Evolutionary conservation across 2,797 vertebrate genomes (phyloP).

Genomic region (Crenichthys baileyi): DNA sequence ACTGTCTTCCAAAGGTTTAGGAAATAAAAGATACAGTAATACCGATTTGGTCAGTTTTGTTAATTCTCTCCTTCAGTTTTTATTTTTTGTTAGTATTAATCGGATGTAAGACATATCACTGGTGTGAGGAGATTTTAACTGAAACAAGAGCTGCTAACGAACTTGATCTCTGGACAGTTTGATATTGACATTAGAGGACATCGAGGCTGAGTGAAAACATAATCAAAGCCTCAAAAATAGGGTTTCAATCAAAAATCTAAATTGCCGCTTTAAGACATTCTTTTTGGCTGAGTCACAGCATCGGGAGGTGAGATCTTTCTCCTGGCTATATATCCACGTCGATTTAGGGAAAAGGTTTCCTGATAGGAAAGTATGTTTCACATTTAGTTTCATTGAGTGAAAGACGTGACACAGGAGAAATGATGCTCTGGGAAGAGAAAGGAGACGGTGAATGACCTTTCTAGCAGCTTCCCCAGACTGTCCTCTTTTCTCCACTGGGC

Average conservation of each 20-base stretch:
- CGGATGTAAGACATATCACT: background rate
- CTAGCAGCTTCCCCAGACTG: conserved; percentile 8
- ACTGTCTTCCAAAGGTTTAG: conserved; percentile 70
- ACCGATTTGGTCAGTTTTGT: background rate
- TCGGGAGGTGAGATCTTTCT: background rate
- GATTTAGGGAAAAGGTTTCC: background rate
- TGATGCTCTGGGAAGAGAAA: background rate
- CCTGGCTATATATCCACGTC: background rate
- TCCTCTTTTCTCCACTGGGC: background rate
- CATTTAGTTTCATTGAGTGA: background rate
- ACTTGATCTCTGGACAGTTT: background rate
- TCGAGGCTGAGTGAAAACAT: conserved; percentile 19
- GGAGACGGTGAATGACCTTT: conserved; percentile 11
- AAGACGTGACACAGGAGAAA: background rate
- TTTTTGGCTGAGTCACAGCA: conserved; percentile 22
- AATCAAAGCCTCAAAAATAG: conserved; percentile 11
- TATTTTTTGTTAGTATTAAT: background rate
- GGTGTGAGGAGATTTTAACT: conserved; percentile 26
- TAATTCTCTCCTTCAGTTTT: background rate
- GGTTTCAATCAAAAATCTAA: conserved; percentile 6
- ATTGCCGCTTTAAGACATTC: background rate
- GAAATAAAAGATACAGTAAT: conserved; percentile 54
- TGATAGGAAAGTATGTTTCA: background rate
- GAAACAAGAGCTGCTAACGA: conserved; percentile 7
- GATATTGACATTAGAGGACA: conserved; percentile 5